Evolutionary conservation across 1,140 invertebrate species (phyloP).

Genomic region (Bradysia coprophila): DNA sequence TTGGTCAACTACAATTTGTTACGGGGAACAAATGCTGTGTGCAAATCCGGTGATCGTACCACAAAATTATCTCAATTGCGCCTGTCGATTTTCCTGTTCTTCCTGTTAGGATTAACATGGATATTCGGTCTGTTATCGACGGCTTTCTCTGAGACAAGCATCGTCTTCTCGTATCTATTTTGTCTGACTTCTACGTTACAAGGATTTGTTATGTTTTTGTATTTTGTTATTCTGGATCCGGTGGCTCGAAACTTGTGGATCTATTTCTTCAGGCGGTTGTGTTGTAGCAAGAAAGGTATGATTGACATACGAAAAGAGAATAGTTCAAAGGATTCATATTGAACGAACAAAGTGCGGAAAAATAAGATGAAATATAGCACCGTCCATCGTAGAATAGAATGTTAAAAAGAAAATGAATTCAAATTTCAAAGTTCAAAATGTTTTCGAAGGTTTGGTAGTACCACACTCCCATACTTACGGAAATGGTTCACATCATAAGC

Average conservation of each 20-base stretch:
- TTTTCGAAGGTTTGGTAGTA: too few relatives aligned
- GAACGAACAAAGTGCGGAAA: too few relatives aligned
- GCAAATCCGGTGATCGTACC: slow-evolving; percentile 25
- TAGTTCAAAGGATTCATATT: too few relatives aligned
- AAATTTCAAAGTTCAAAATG: too few relatives aligned
- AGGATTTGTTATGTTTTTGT: slow-evolving; percentile 41
- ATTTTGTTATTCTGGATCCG: slow-evolving; percentile 40
- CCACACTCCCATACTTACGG: too few relatives aligned
- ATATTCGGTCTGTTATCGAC: slow-evolving; percentile 37
- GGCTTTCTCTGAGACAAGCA: slow-evolving; percentile 22
- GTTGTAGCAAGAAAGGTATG: too few relatives aligned
- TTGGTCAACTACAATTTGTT: slow-evolving; percentile 32
- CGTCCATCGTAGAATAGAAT: too few relatives aligned
- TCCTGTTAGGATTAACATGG: slow-evolving; percentile 40
- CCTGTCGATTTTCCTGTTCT: slow-evolving; percentile 37
- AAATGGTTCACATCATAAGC: too few relatives aligned
- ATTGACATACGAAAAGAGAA: too few relatives aligned
- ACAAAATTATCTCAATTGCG: slow-evolving; percentile 31
- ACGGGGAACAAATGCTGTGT: slow-evolving; percentile 25
- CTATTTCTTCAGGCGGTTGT: too few relatives aligned
- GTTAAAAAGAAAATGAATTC: too few relatives aligned
- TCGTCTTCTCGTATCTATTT: slow-evolving; percentile 37
- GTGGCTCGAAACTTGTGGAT: slow-evolving; percentile 30
- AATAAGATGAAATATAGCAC: too few relatives aligned
- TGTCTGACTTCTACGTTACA: slow-evolving; percentile 39